Evolutionary conservation across 2,113 vertebrate genomes (phyloP).

Genomic region (Aix galericulata): DNA sequence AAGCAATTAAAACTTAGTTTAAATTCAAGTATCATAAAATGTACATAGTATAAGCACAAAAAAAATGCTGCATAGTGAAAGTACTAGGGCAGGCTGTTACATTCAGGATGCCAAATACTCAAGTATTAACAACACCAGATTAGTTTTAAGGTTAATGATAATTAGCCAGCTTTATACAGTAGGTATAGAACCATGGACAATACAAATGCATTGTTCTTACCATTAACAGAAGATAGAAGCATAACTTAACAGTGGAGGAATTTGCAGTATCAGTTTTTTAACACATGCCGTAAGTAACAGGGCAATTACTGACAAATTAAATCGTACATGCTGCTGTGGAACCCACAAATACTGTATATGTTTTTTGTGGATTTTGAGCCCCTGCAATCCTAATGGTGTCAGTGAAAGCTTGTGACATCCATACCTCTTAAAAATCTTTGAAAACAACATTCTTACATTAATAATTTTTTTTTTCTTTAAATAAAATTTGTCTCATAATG

Average conservation of each 20-base stretch:
- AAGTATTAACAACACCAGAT: slow-evolving; percentile 45
- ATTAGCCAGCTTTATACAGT: slow-evolving; percentile 42
- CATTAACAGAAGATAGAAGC: slow-evolving; percentile 31
- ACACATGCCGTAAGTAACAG: slow-evolving; percentile 2
- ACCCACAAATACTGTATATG: neutral
- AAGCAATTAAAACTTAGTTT: slow-evolving; percentile 70
- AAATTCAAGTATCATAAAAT: slow-evolving; percentile 76
- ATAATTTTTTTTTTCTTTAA: neutral
- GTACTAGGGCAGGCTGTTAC: slow-evolving; percentile 63
- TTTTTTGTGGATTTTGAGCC: neutral
- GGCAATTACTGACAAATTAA: slow-evolving; percentile 48
- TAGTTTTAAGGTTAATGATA: slow-evolving; percentile 5
- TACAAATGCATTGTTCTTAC: slow-evolving; percentile 22
- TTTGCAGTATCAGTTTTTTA: neutral
- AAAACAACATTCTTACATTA: neutral
- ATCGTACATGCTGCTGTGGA: slow-evolving; percentile 7
- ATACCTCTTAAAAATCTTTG: neutral
- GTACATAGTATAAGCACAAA: slow-evolving; percentile 60
- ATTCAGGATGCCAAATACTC: slow-evolving; percentile 67
- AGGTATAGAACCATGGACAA: slow-evolving; percentile 17
- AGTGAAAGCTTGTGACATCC: neutral
- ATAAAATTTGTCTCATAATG: neutral
- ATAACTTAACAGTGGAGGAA: neutral
- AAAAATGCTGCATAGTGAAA: slow-evolving; percentile 59
- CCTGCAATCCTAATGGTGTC: neutral